Conservation (phyloP, 1,140 invertebrate species). For the Maniola jurtina region DNA sequence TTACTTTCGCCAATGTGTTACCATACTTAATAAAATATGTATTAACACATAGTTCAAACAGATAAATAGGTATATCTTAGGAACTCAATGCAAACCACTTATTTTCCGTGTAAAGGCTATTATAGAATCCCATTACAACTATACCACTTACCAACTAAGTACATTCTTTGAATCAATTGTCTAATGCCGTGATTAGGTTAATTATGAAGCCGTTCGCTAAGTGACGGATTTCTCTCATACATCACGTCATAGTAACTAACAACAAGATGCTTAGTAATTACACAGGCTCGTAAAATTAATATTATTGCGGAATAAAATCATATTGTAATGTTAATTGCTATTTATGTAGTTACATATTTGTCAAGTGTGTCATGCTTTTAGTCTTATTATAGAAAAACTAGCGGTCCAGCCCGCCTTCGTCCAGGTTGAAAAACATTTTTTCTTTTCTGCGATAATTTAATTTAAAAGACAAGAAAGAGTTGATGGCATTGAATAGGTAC, state of each 20-base stretch:
- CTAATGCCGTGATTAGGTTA: constrained; percentile 33
- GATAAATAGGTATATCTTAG: background rate
- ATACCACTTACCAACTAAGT: constrained; percentile 11
- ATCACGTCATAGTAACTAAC: constrained; percentile 18
- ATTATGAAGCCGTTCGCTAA: constrained; percentile 33
- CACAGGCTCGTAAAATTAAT: background rate
- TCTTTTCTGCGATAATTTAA: too few species aligned
- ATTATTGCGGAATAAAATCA: constrained; percentile 8
- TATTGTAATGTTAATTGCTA: background rate
- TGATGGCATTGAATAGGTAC: too few species aligned
- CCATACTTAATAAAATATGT: too few species aligned
- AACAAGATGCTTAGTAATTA: constrained; percentile 13
- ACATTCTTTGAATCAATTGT: constrained; percentile 31
- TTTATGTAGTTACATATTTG: background rate
- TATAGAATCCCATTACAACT: constrained; percentile 10
- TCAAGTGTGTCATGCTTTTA: background rate
- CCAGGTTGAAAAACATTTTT: too few species aligned
- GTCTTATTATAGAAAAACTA: background rate
- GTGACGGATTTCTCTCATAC: constrained; percentile 30
- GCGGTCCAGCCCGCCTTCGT: too few species aligned
- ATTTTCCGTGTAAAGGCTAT: constrained; percentile 2
- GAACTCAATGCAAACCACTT: constrained; percentile 5
- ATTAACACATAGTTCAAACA: background rate
- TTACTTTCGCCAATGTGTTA: too few species aligned
- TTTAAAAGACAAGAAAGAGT: too few species aligned